Evolutionary conservation across 2,113 vertebrate species (phyloP).

Genomic region (Spea bombifrons): DNA sequence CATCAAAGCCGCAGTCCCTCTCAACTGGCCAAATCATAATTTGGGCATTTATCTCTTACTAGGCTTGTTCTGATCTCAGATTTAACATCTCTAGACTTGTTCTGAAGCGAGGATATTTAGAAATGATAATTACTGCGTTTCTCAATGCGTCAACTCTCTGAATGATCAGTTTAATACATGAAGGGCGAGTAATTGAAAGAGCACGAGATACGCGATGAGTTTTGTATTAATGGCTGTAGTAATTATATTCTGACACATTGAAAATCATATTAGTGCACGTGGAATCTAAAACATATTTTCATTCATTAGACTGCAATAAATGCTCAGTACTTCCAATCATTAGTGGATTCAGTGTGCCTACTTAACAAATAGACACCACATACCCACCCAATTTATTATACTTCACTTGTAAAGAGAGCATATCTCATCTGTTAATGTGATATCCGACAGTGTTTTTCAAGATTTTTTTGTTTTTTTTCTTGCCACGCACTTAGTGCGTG

Average conservation of each 20-base stretch:
- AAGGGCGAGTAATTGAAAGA: slow-evolving; percentile 44
- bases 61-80: too few relatives aligned
- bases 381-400: neutral
- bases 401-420: slow-evolving; percentile 37
- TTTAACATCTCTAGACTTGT: too few relatives aligned
- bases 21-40: too few relatives aligned
- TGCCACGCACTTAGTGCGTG: slow-evolving; percentile 45
- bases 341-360: slow-evolving; percentile 43
- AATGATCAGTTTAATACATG: slow-evolving; percentile 37
- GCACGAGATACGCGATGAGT: slow-evolving; percentile 38
- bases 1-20: too few relatives aligned
- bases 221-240: slow-evolving; percentile 47
- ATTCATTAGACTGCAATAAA: slow-evolving; percentile 27
- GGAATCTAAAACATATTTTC: slow-evolving; percentile 49
- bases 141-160: slow-evolving; percentile 32
- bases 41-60: too few relatives aligned
- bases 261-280: slow-evolving; percentile 43
- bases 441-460: slow-evolving; percentile 8
- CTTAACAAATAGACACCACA: slow-evolving; percentile 42
- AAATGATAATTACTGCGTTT: slow-evolving; percentile 27
- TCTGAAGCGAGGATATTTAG: neutral
- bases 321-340: slow-evolving; percentile 42
- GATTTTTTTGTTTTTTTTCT: neutral
- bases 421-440: slow-evolving; percentile 37
- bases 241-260: slow-evolving; percentile 42